phyloP scores from a whole-genome alignment of 2,113 vertebrate species.

The Prionailurus viverrinus region DNA sequence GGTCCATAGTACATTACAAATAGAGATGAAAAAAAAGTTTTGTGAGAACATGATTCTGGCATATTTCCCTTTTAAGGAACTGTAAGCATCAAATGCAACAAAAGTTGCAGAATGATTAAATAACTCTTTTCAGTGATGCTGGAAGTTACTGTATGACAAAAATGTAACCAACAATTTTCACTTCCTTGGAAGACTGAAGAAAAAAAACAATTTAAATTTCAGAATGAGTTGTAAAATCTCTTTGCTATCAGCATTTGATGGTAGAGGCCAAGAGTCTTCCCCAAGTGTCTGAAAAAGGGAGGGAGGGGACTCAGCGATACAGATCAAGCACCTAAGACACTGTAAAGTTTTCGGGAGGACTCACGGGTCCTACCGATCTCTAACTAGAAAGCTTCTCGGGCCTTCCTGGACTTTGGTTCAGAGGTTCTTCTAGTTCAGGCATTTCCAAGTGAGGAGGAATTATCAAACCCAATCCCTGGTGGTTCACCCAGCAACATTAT shows the following conservation, averaged over 20 bases:
- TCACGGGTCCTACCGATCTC: background rate
- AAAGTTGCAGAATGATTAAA: background rate
- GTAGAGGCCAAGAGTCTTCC: background rate
- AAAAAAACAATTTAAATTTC: background rate
- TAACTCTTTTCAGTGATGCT: constrained; percentile 13
- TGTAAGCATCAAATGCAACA: background rate
- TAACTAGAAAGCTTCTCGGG: background rate
- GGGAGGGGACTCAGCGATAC: background rate
- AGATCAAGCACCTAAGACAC: background rate
- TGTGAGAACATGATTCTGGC: background rate
- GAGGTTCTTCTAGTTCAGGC: background rate
- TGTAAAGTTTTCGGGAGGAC: background rate
- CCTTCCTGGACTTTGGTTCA: background rate
- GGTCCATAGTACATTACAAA: background rate
- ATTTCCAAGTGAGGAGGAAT: background rate
- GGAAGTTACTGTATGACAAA: background rate
- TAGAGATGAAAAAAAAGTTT: background rate
- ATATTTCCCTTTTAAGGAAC: background rate
- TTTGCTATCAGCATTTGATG: background rate
- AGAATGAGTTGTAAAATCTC: background rate
- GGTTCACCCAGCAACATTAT: background rate
- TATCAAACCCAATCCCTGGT: background rate
- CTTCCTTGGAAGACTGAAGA: constrained; percentile 14
- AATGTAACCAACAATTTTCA: background rate
- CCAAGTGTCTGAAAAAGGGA: background rate